A percentile compares a stretch with the other conserved stretches of the same genome.
phyloP scores from a whole-genome alignment of 2,888 invertebrate species.

The Amphimallon solstitiale region DNA sequence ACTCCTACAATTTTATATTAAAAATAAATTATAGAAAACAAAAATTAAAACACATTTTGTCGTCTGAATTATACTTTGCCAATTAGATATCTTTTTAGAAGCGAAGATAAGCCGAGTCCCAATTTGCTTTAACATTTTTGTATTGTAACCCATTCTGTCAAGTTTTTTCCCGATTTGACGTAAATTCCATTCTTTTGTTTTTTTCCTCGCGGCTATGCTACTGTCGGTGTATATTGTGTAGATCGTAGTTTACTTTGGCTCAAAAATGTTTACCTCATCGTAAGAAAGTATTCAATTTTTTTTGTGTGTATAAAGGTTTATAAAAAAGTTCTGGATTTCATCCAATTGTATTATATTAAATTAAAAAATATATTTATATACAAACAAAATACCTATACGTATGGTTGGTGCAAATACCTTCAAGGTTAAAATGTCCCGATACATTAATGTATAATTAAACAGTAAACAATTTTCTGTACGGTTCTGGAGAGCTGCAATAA shows the following conservation, averaged over 20 bases:
- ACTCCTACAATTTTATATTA: no score
- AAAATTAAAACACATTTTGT: no score
- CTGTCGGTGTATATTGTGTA: no score
- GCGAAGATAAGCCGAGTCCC: no score
- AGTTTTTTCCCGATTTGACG: no score
- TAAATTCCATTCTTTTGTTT: no score
- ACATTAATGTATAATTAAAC: constrained; percentile 9
- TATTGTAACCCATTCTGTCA: no score
- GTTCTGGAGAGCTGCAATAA: background rate
- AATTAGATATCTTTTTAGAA: no score
- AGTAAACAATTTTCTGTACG: background rate
- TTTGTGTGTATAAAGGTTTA: constrained; percentile 19
- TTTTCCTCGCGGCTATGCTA: no score
- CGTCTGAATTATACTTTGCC: no score
- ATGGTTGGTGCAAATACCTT: constrained; percentile 6
- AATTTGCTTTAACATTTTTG: no score
- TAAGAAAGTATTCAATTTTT: constrained; percentile 7
- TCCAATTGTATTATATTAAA: constrained; percentile 30
- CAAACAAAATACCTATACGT: constrained; percentile 15
- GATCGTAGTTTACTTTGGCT: background rate
- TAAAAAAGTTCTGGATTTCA: constrained; percentile 22
- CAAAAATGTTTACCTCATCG: constrained; percentile 6
- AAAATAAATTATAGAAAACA: no score
- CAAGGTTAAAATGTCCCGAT: constrained; percentile 11
- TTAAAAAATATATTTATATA: constrained; percentile 27